These are phyloP conservation scores for Channa argus DNA, from an alignment of 2,113 vertebrate species.

Conservation along the genomic window DNA sequence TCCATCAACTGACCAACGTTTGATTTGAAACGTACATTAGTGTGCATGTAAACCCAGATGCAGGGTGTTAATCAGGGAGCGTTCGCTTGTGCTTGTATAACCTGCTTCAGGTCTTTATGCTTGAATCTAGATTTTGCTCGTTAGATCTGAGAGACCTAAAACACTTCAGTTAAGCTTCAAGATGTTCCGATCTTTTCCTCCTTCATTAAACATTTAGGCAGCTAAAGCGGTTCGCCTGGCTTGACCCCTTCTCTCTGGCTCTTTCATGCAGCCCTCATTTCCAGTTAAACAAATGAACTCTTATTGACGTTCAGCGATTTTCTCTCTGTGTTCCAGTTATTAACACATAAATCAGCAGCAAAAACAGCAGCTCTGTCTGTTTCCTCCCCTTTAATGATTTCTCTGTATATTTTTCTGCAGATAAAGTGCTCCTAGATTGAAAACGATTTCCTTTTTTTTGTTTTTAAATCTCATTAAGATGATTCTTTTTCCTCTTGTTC, in stretches of 20 bases:
- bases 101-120: too few species aligned
- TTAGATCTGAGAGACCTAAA: too few species aligned
- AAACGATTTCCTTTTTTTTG: conserved; percentile 33
- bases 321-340: conserved; percentile 37
- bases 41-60: too few species aligned
- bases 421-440: conserved; percentile 41
- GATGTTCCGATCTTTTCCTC: too few species aligned
- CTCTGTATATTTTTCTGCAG: conserved; percentile 29
- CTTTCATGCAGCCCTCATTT: conserved; percentile 11
- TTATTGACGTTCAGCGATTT: conserved; percentile 28
- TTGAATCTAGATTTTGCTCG: too few species aligned
- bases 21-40: too few species aligned
- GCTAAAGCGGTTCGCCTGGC: background rate
- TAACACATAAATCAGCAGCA: conserved; percentile 41
- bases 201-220: background rate
- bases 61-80: too few species aligned
- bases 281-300: conserved; percentile 4
- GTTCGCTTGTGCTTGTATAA: too few species aligned
- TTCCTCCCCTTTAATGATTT: conserved; percentile 40
- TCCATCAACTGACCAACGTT: too few species aligned
- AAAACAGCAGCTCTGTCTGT: conserved; percentile 23
- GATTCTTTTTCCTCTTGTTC: conserved; percentile 14
- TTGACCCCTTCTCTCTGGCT: background rate
- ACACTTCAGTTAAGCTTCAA: too few species aligned
- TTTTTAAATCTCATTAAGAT: conserved; percentile 36